A percentile compares a stretch with the other conserved stretches of the same genome.
phyloP scores from a whole-genome alignment of 2,888 invertebrate species.

The Stenotaenia linearis region DNA sequence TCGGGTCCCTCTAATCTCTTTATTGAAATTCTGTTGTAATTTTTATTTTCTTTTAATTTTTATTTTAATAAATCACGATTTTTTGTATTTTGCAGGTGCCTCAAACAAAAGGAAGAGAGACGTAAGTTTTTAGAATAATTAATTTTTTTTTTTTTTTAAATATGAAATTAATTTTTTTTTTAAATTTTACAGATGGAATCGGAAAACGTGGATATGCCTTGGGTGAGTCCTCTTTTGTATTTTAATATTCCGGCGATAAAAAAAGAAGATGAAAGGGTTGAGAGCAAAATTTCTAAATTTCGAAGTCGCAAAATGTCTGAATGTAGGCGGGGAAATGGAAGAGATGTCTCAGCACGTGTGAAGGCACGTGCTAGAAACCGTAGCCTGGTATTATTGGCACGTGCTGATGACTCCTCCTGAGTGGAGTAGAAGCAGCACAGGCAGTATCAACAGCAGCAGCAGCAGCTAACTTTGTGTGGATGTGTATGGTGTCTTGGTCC shows the following conservation, averaged over 20 bases:
- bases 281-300: not conserved
- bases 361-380: constrained; percentile 30
- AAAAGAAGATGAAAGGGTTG: not conserved
- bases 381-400: constrained; percentile 11
- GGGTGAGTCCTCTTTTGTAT: constrained; percentile 30
- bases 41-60: not conserved
- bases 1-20: not conserved
- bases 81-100: constrained; percentile 34
- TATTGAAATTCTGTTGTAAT: not conserved
- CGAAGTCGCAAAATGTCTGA: not conserved
- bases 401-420: constrained; percentile 28
- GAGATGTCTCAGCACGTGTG: constrained; percentile 27
- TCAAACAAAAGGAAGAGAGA: constrained; percentile 36
- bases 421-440: not conserved
- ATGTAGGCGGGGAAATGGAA: not conserved
- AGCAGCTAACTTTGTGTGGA: constrained; percentile 13
- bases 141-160: not conserved
- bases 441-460: not conserved
- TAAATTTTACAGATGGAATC: constrained; percentile 33
- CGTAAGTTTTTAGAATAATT: constrained; percentile 28
- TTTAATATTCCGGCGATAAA: not conserved
- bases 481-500: constrained; percentile 10
- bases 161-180: not conserved
- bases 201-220: constrained; percentile 35
- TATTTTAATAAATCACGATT: not conserved